Evolutionary conservation across 2,888 invertebrate species (phyloP), one percentile per base, ranked within the genome.

Genomic region (Ophion obscuratus): DNA sequence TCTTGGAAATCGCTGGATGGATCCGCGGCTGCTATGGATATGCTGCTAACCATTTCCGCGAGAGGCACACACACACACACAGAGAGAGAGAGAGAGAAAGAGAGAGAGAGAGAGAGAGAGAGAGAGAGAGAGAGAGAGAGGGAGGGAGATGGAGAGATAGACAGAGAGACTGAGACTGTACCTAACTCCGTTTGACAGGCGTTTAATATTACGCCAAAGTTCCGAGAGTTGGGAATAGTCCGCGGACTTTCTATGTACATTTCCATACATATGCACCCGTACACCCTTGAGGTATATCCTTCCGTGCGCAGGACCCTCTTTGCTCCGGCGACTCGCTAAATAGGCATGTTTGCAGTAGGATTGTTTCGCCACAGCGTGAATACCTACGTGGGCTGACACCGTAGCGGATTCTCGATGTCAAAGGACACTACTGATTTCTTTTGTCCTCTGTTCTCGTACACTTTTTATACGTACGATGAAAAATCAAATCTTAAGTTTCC

Each of bases 131-230:
- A 20, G 44, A 44, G 40, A 40, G 20, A 67, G 67, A 40, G 67
- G 9, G 31, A 31, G 24, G 40, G 31, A 31, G 53, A 53, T 17
- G 57, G 57, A 27, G 53, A 62, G 4, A 64, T 53, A 44, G 61
- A 20, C 11, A 40, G 24, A 36, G 73, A 10, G 44, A 20, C 20
- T 31, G 71, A 82, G 82, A 71, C 17, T 20, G 85, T 87, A 87
- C 80, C 84, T 88, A 88, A 89, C 90, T 87, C 87, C 89, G 90
- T 92, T 92, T 92, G 93, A 92, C 92, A 92, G 91, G 88, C 91
- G 91, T 92, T 92, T 92, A 91, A 91, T 91, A 92, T 91, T 90
- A 90, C 90, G 88, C 87, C 88, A 88, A 91, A 92, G 89, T 92
- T 92, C 90, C 89, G 84, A 88, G 87, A 83, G 83, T 80, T 81